Conservation (phyloP, 2,888 invertebrate genomes). For the Steinernema carpocapsae region DNA sequence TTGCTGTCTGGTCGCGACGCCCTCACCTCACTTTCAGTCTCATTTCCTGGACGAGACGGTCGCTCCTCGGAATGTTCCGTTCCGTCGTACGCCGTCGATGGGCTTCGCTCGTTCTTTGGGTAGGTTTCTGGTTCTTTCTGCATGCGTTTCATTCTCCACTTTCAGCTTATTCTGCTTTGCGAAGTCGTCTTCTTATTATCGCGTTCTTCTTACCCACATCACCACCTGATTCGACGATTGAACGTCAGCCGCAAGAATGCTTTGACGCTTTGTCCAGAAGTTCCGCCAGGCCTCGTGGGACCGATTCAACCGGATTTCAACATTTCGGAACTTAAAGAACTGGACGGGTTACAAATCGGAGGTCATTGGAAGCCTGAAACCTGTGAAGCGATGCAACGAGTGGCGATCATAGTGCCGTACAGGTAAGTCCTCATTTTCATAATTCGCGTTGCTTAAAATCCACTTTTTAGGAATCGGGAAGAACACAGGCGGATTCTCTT, state of each 20-base stretch:
- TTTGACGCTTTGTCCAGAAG: too few species aligned
- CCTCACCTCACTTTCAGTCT: too few species aligned
- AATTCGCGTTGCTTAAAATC: not conserved
- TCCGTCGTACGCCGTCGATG: not conserved
- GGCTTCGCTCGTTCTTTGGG: not conserved
- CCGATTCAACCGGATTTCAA: slow-evolving; percentile 65
- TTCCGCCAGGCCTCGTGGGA: slow-evolving; percentile 55
- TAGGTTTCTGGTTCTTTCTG: too few species aligned
- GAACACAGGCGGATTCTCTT: slow-evolving; percentile 75
- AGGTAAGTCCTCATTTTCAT: slow-evolving; percentile 74
- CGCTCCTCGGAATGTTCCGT: too few species aligned
- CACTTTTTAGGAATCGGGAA: slow-evolving; percentile 59
- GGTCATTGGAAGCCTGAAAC: slow-evolving; percentile 82
- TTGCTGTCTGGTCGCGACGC: too few species aligned
- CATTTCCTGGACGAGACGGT: too few species aligned
- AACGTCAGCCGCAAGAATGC: not conserved
- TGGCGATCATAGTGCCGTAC: slow-evolving; percentile 90
- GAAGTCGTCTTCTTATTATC: not conserved
- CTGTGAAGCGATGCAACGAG: slow-evolving; percentile 75
- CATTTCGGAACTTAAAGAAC: slow-evolving; percentile 72
- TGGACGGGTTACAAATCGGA: slow-evolving; percentile 78
- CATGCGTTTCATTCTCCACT: too few species aligned
- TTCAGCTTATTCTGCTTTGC: slow-evolving; percentile 1
- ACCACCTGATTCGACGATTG: not conserved
- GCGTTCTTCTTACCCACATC: not conserved